Evolutionary conservation across 1,140 invertebrate genomes (phyloP), one percentile per base, ranked within the genome.

Genomic region (Microplitis mediator): DNA sequence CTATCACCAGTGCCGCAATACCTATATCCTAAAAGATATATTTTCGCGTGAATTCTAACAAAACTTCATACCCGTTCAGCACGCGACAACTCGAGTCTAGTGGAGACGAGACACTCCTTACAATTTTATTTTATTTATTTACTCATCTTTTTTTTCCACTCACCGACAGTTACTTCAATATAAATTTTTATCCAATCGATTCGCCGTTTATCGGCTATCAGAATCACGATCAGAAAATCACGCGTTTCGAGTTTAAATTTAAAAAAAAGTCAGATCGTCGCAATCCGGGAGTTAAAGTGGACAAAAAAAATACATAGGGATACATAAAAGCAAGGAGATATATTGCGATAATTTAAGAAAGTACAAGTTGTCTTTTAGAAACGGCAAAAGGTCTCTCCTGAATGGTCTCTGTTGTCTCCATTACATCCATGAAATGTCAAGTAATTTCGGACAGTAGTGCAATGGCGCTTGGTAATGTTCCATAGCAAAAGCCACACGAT

Each of bases 301-400:
- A 14, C 16, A 58, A 54, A 34, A 39, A 35, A 51, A 74, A 62
- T 50, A 9, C 51, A 14, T 31, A 68, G 69, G 52, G 35, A 39
- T 61, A 39, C 6, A 51, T 51, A 16, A 72, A 74, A 72, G 72
- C 35, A 75, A 74, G 72, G 73, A 54, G 52, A 56, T 36, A 58
- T 50, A 16, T 58, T 31, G 67, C 39, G 60, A 51, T 45, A 50
- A 56, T 56, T 51, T 31, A 67, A 75, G 73, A 75, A 73, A 72
- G 74, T 68, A 75, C 74, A 69, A 60, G 65, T 71, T 73, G 74
- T 71, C 67, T 65, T 75, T 70, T 54, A 56, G 56, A 71, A 67
- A 71, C 68, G 68, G 68, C 71, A 63, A 63, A 73, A 63, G 51
- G 60, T 68, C 23, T 58, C 45, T 35, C 32, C 16, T 58, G 34